Evolutionary conservation across 1,140 invertebrate genomes (phyloP).

Genomic region (Diachasma alloeum): DNA sequence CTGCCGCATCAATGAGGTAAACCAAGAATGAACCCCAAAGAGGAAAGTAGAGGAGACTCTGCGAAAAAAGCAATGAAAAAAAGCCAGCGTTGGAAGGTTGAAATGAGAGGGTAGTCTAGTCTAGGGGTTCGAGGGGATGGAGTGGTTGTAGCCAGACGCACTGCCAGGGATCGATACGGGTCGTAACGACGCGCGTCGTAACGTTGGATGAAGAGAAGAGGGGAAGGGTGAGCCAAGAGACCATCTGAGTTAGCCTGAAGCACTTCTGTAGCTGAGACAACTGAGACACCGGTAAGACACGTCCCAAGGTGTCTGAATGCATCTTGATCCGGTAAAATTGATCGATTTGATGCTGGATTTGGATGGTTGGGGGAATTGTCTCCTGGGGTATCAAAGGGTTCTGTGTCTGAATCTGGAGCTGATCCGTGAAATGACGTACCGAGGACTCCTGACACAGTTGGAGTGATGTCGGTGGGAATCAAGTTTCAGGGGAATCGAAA

Average conservation of each 20-base stretch:
- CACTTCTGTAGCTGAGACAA: not conserved
- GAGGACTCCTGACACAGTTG: not conserved
- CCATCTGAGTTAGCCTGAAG: not conserved
- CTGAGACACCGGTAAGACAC: not conserved
- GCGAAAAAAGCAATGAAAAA: not conserved
- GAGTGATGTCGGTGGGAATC: not conserved
- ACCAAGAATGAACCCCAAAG: constrained; percentile 5
- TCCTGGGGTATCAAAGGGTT: not conserved
- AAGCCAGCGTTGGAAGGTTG: not conserved
- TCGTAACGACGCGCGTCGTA: constrained; percentile 26
- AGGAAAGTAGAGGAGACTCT: not conserved
- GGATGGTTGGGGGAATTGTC: not conserved
- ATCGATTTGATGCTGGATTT: not conserved
- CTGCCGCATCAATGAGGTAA: not conserved
- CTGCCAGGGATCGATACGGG: constrained; percentile 17
- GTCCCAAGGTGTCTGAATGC: constrained; percentile 1
- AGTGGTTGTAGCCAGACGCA: constrained; percentile 22
- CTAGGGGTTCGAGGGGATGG: not conserved
- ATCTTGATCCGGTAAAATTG: not conserved
- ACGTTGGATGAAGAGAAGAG: not conserved
- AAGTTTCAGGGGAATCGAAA: not conserved
- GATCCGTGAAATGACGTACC: not conserved
- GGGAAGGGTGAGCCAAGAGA: not conserved
- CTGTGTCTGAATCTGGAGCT: not conserved
- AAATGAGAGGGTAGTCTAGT: constrained; percentile 4